Conservation (phyloP, 2,113 vertebrate species). For the Thermophis baileyi region DNA sequence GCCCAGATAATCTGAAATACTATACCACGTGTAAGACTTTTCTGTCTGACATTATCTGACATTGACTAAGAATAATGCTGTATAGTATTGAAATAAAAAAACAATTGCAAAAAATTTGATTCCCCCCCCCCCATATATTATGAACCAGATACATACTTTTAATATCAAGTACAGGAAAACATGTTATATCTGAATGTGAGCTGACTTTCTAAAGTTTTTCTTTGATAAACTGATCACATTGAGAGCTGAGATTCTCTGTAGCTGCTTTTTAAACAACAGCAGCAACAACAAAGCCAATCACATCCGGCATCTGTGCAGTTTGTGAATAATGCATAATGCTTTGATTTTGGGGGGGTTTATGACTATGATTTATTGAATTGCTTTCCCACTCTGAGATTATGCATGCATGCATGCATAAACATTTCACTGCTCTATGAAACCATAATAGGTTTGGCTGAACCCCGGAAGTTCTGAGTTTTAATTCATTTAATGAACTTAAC, state of each 20-base stretch:
- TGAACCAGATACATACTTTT: background rate
- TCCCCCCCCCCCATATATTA: background rate
- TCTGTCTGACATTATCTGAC: background rate
- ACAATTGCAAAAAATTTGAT: background rate
- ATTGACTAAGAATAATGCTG: background rate
- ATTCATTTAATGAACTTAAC: background rate
- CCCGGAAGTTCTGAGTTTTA: background rate
- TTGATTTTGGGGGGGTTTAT: background rate
- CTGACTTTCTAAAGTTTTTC: background rate
- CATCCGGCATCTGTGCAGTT: background rate
- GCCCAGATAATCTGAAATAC: background rate
- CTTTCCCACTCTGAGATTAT: background rate
- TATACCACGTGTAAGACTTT: background rate
- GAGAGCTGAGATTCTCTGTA: background rate
- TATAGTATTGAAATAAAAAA: background rate
- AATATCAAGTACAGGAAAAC: background rate
- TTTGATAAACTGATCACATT: background rate
- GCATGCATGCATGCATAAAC: background rate
- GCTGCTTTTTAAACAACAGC: background rate
- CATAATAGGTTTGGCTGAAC: background rate
- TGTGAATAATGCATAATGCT: background rate
- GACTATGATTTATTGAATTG: background rate
- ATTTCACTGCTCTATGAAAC: background rate
- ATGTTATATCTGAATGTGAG: background rate
- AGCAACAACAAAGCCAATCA: background rate